These are phyloP conservation scores for Desmodus rotundus DNA, from an alignment of 2,113 vertebrate species.

Conservation along the genomic window DNA sequence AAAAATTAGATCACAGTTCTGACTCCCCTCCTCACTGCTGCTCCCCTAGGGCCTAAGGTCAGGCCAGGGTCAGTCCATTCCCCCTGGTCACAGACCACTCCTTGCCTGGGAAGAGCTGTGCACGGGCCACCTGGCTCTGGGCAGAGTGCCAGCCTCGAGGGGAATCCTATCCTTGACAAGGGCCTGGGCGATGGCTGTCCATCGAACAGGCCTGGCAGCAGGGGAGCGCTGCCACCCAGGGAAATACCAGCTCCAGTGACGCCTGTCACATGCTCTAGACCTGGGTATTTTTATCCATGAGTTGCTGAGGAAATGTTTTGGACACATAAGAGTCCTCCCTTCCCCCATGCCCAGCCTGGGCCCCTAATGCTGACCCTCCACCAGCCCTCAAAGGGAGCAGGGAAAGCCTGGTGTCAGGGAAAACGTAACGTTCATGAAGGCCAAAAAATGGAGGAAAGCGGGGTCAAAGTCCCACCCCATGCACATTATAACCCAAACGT, in stretches of 20 bases:
- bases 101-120: conserved; percentile 40
- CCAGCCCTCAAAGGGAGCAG: not conserved
- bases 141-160: conserved; percentile 64
- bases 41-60: conserved; percentile 53
- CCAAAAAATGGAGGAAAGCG: not conserved
- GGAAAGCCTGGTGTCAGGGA: not conserved
- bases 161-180: conserved; percentile 72
- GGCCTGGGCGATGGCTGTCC: conserved; percentile 52
- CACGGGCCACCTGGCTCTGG: conserved; percentile 59
- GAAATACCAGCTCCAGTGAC: conserved; percentile 67
- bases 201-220: conserved; percentile 36
- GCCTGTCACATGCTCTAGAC: conserved; percentile 76
- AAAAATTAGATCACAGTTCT: not conserved
- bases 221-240: conserved; percentile 29
- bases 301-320: conserved; percentile 75
- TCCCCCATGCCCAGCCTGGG: conserved; percentile 48
- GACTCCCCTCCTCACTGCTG: not conserved
- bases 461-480: not conserved
- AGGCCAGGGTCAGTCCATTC: conserved; percentile 60
- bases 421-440: not conserved
- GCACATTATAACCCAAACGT: not conserved
- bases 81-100: conserved; percentile 46
- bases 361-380: conserved; percentile 28
- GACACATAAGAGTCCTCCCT: conserved; percentile 65
- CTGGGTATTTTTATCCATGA: conserved; percentile 80